Evolutionary conservation across 1,140 invertebrate species (phyloP).

Genomic region (Gonatopus flavifemur): DNA sequence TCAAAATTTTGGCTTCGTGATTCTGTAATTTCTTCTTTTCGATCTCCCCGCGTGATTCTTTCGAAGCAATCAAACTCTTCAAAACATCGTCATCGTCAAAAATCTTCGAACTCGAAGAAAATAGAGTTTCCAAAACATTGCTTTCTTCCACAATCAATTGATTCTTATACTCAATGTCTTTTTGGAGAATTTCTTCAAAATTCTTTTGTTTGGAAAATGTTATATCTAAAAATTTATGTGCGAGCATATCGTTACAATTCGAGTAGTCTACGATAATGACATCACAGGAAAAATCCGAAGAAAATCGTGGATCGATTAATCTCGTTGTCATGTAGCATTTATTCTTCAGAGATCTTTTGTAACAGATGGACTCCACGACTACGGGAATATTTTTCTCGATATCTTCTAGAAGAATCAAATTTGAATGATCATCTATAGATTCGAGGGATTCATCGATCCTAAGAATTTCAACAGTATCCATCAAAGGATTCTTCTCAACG

Average conservation of each 20-base stretch:
- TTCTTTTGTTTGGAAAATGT: constrained; percentile 69
- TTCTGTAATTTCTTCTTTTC: constrained; percentile 67
- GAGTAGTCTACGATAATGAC: constrained; percentile 73
- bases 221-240: constrained; percentile 70
- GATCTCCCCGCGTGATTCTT: constrained; percentile 63
- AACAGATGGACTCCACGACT: too few relatives aligned
- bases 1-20: constrained; percentile 46
- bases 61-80: constrained; percentile 67
- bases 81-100: constrained; percentile 75
- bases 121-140: constrained; percentile 69
- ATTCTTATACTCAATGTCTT: constrained; percentile 65
- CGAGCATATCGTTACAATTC: constrained; percentile 67
- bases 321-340: constrained; percentile 44
- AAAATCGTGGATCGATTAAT: constrained; percentile 60
- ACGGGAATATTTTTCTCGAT: too few relatives aligned
- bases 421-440: too few relatives aligned
- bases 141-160: constrained; percentile 71
- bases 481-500: constrained; percentile 67
- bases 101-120: constrained; percentile 68
- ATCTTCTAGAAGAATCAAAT: too few relatives aligned
- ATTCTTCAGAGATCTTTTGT: too few relatives aligned
- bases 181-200: constrained; percentile 65
- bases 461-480: too few relatives aligned
- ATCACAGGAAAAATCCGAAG: constrained; percentile 65
- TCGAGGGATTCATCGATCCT: too few relatives aligned